A percentile compares a stretch with the other conserved stretches of the same genome.
Conservation (phyloP, 2,888 invertebrate genomes). For the Stenoptilia bipunctidactyla region DNA sequence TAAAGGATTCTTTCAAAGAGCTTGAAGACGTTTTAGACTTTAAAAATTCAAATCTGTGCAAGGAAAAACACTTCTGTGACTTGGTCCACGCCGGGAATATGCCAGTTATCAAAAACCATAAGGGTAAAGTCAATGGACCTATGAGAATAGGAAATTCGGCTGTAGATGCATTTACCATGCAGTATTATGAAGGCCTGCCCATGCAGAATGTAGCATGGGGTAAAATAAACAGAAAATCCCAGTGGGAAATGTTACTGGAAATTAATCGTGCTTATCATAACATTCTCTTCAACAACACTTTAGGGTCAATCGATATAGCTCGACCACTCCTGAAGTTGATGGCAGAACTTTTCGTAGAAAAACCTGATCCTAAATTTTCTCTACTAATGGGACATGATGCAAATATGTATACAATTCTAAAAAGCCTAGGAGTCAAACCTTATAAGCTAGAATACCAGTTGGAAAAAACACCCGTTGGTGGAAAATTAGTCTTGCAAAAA, state of each 20-base stretch:
- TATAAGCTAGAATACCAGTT: constrained; percentile 33
- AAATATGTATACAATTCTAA: constrained; percentile 43
- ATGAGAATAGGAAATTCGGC: constrained; percentile 47
- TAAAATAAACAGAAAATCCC: constrained; percentile 18
- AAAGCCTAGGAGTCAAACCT: constrained; percentile 31
- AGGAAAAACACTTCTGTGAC: constrained; percentile 32
- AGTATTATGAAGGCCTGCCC: constrained; percentile 47
- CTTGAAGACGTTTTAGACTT: constrained; percentile 43
- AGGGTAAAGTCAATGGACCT: constrained; percentile 42
- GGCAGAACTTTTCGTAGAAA: constrained; percentile 24
- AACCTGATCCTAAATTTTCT: constrained; percentile 26
- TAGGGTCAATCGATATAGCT: constrained; percentile 45
- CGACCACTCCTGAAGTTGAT: constrained; percentile 37
- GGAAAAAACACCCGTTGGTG: constrained; percentile 41
- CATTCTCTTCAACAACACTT: constrained; percentile 40
- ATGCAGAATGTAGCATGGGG: constrained; percentile 48
- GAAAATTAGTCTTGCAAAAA: constrained; percentile 53
- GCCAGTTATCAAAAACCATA: constrained; percentile 28
- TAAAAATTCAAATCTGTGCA: constrained; percentile 37
- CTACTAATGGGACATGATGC: constrained; percentile 56
- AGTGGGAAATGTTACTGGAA: constrained; percentile 34
- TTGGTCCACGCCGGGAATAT: constrained; percentile 31
- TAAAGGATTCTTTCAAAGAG: constrained; percentile 30
- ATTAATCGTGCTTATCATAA: constrained; percentile 41
- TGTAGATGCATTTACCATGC: constrained; percentile 52